Evolutionary conservation across 2,797 vertebrate species (phyloP), one percentile per base, ranked within the genome.

Genomic region (Lepidocolaptes lacrymiger): DNA sequence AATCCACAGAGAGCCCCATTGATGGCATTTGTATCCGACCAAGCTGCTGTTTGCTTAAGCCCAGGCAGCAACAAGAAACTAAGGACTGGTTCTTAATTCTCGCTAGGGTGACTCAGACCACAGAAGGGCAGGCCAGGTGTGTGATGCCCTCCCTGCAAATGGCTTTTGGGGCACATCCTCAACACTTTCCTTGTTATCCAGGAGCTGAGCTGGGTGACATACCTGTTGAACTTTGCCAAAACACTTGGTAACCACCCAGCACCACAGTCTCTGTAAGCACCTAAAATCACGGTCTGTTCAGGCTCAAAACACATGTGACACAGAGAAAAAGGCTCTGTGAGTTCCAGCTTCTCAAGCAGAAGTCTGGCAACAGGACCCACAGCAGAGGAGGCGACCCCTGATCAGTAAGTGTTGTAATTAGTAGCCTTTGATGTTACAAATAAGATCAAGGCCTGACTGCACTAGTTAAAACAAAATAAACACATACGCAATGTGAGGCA

Each of bases 181-280:
- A 5, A 12, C 8, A 12, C 20, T 69, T 30, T 27, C 34, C 17
- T 4, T 16, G 44, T 17, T 26, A 9, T 44, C 26, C 30, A 21
- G 1, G 2, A 72, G 37, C 37, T 1, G 9, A 66, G 43, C 14
- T 34, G 54, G 41, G 46, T 24, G 16, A 23, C 0, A 0, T 5
- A 54, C 20, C 63, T 71, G 27, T 6, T 1, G 2, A 54, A 46
- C 49, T 67, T 78, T 32, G 10, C 43, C 46, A 74, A 72, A 85
- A 67, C 51, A n/a, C n/a, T 18, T 2, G 0, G 36, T 22, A 56
- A 73, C 26, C 32, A 39, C 36, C 52, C 49, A 44, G 11, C 36
- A 66, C 21, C 26, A 48, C 44, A 61, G 48, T 14, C 28, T 80
- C 49, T 30, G 30, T 8, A 44, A 78, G 30, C 28, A 79, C 14